phyloP scores from a whole-genome alignment of 2,797 vertebrate species.

The Neosalanx taihuensis region DNA sequence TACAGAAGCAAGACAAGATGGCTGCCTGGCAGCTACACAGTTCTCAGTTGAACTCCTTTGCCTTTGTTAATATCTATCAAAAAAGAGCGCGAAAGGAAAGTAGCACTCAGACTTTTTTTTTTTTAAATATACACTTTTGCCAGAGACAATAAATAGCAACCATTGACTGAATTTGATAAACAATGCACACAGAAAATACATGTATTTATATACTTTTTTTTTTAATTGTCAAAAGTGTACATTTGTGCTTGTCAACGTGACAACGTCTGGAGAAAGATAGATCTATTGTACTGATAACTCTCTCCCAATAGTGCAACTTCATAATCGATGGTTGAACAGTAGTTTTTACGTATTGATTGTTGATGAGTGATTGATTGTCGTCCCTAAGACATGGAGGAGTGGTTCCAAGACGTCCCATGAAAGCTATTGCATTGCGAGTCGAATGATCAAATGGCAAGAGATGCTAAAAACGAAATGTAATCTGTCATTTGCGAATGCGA shows the following conservation, averaged over 20 bases:
- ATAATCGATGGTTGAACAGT: conserved; percentile 50
- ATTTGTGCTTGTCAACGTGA: conserved; percentile 66
- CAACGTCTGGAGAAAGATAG: conserved; percentile 54
- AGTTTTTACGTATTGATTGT: conserved; percentile 57
- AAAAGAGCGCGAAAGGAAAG: conserved; percentile 45
- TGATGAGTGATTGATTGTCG: conserved; percentile 35
- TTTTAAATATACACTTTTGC: conserved; percentile 71
- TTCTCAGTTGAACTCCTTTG: conserved; percentile 55
- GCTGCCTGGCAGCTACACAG: conserved; percentile 70
- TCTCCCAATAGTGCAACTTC: conserved; percentile 71
- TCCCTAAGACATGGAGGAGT: background rate
- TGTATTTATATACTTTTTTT: background rate
- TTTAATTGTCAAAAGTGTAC: conserved; percentile 44
- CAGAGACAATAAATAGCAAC: conserved; percentile 76
- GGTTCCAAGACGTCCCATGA: background rate
- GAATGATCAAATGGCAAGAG: background rate
- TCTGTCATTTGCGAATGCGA: background rate
- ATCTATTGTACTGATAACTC: conserved; percentile 44
- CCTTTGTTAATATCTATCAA: conserved; percentile 53
- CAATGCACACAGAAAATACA: conserved; percentile 55
- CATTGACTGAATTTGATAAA: conserved; percentile 56
- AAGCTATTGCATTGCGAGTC: background rate
- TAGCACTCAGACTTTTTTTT: conserved; percentile 64
- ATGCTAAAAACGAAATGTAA: background rate
- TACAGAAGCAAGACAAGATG: conserved; percentile 70